phyloP scores from a whole-genome alignment of 2,113 vertebrate species.

The Harpagus bidentatus region DNA sequence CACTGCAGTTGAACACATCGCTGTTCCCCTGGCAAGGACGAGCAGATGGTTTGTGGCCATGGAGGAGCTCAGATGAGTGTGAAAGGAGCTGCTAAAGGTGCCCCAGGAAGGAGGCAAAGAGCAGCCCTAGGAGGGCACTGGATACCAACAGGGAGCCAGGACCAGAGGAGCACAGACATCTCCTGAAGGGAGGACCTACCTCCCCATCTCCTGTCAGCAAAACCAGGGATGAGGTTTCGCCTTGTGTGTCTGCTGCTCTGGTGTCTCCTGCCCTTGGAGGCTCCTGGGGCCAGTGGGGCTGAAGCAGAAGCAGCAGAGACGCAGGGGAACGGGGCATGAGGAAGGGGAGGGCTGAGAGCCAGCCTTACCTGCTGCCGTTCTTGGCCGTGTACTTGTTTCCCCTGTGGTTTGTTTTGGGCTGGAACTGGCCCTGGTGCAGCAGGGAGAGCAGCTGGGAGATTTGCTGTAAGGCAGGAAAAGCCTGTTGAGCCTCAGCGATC shows the following conservation, averaged over 20 bases:
- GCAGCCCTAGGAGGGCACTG: background rate
- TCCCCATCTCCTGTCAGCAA: background rate
- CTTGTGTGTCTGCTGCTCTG: background rate
- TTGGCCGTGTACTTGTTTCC: constrained; percentile 88
- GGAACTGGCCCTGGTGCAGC: constrained; percentile 88
- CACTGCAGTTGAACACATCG: accelerated
- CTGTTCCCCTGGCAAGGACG: background rate
- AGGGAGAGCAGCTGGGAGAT: constrained; percentile 97
- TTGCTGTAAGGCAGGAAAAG: constrained; percentile 82
- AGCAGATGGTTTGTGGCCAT: background rate
- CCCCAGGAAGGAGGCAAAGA: background rate
- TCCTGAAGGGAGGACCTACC: background rate
- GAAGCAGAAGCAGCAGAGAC: background rate
- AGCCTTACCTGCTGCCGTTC: constrained; percentile 74
- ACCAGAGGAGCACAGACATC: background rate
- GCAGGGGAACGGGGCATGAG: accelerated
- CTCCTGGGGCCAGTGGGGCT: background rate
- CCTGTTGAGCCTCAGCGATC: constrained; percentile 64
- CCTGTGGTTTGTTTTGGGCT: constrained; percentile 87
- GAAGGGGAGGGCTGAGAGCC: background rate
- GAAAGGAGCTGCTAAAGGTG: background rate
- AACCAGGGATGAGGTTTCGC: background rate
- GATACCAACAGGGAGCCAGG: background rate
- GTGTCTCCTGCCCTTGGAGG: background rate
- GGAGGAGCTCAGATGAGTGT: background rate